phyloP scores from a whole-genome alignment of 1,140 invertebrate species.

The Papilio helenus region DNA sequence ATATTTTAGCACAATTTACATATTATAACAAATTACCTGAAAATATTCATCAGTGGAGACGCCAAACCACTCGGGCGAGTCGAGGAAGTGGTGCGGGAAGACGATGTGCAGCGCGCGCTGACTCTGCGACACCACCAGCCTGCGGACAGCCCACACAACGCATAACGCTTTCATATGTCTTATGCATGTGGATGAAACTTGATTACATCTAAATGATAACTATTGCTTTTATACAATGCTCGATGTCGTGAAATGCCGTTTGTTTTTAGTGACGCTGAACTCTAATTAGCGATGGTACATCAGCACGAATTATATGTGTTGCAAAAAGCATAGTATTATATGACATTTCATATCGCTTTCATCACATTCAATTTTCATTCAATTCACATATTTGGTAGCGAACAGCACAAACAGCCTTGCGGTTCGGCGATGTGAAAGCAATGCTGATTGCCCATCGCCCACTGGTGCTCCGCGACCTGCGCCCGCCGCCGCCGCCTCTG shows the following conservation, averaged over 20 bases:
- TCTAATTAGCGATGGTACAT: neutral
- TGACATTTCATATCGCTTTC: neutral
- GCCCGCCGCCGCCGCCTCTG: neutral
- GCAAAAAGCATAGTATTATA: neutral
- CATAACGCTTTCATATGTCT: neutral
- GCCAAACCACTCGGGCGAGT: constrained; percentile 96
- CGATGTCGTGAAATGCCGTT: too few species aligned
- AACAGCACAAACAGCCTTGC: neutral
- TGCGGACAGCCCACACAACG: constrained; percentile 69
- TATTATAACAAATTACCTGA: constrained; percentile 89
- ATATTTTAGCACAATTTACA: neutral
- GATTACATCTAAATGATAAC: too few species aligned
- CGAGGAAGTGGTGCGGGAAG: constrained; percentile 94
- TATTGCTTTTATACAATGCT: too few species aligned
- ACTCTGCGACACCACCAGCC: constrained; percentile 94
- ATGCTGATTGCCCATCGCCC: neutral
- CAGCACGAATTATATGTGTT: neutral
- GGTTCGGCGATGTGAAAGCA: neutral
- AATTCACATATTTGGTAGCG: neutral
- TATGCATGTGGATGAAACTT: neutral
- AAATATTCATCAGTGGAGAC: constrained; percentile 94
- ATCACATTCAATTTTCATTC: neutral
- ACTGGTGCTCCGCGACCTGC: neutral
- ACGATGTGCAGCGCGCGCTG: constrained; percentile 94
- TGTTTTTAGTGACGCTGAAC: neutral